Conservation (phyloP, 2,888 invertebrate species). For the Tricholauxania praeusta region DNA sequence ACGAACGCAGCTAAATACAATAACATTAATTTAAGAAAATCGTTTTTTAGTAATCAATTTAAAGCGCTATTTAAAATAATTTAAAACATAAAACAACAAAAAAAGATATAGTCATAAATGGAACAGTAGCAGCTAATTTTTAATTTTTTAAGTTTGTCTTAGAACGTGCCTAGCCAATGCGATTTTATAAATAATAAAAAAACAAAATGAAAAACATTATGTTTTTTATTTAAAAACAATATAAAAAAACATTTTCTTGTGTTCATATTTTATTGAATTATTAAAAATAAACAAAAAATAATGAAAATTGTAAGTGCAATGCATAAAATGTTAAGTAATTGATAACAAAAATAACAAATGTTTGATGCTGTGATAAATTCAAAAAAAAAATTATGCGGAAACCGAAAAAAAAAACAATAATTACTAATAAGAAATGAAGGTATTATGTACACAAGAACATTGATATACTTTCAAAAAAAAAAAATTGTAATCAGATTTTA, state of each 20-base stretch:
- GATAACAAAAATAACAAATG: conserved; percentile 43
- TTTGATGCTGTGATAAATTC: conserved; percentile 57
- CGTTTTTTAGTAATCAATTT: conserved; percentile 26
- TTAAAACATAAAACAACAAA: conserved; percentile 1
- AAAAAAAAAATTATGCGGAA: conserved; percentile 44
- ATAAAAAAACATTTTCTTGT: conserved; percentile 23
- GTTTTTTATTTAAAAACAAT: background rate
- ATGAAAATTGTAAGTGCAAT: conserved; percentile 32
- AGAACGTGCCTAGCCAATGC: conserved; percentile 33
- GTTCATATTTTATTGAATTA: conserved; percentile 35
- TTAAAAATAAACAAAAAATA: conserved; percentile 35
- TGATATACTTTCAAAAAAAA: too few relatives aligned
- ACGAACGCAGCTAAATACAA: conserved; percentile 37
- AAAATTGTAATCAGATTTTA: too few relatives aligned
- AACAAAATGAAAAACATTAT: too few relatives aligned
- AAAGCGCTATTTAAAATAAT: conserved; percentile 16
- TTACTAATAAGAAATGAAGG: conserved; percentile 3
- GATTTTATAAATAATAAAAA: conserved; percentile 6
- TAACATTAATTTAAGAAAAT: conserved; percentile 32
- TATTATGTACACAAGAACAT: too few relatives aligned
- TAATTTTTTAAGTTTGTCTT: conserved; percentile 14
- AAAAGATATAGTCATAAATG: background rate
- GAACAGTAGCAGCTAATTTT: conserved; percentile 16
- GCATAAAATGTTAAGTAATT: conserved; percentile 21
- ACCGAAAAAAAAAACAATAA: conserved; percentile 20